phyloP scores from a whole-genome alignment of 2,888 invertebrate genomes.

The Octodonta nipae region DNA sequence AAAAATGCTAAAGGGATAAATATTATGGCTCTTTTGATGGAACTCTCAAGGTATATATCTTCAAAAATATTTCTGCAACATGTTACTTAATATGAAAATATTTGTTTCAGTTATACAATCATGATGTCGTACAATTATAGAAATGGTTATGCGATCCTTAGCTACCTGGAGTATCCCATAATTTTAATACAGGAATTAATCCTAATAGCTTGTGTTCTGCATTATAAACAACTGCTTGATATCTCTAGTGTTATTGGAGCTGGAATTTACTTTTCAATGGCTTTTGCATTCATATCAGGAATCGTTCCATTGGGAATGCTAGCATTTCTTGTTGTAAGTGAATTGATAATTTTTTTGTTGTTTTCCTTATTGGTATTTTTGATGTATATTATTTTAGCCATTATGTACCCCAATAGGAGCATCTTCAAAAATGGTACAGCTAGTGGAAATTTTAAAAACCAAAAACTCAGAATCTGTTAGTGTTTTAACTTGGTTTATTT shows the following conservation, averaged over 20 bases:
- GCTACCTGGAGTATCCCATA: slow-evolving; percentile 75
- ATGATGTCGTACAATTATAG: slow-evolving; percentile 69
- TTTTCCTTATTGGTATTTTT: neutral
- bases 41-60: slow-evolving; percentile 61
- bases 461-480: slow-evolving; percentile 67
- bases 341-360: slow-evolving; percentile 1
- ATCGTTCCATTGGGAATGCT: slow-evolving; percentile 40
- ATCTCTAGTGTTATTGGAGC: slow-evolving; percentile 30
- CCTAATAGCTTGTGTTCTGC: slow-evolving; percentile 56
- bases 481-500: slow-evolving; percentile 67
- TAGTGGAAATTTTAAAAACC: slow-evolving; percentile 55
- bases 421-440: slow-evolving; percentile 67
- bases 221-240: slow-evolving; percentile 49
- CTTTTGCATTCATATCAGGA: slow-evolving; percentile 36
- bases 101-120: slow-evolving; percentile 57
- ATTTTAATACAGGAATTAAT: slow-evolving; percentile 63
- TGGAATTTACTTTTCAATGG: slow-evolving; percentile 35
- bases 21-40: slow-evolving; percentile 50
- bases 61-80: too few relatives aligned
- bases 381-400: slow-evolving; percentile 43
- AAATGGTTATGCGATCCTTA: slow-evolving; percentile 57
- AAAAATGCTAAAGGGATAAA: slow-evolving; percentile 59
- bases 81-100: slow-evolving; percentile 4
- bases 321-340: slow-evolving; percentile 52
- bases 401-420: slow-evolving; percentile 68